phyloP scores from a whole-genome alignment of 1,140 invertebrate genomes.

The Sycophaga agraensis region DNA sequence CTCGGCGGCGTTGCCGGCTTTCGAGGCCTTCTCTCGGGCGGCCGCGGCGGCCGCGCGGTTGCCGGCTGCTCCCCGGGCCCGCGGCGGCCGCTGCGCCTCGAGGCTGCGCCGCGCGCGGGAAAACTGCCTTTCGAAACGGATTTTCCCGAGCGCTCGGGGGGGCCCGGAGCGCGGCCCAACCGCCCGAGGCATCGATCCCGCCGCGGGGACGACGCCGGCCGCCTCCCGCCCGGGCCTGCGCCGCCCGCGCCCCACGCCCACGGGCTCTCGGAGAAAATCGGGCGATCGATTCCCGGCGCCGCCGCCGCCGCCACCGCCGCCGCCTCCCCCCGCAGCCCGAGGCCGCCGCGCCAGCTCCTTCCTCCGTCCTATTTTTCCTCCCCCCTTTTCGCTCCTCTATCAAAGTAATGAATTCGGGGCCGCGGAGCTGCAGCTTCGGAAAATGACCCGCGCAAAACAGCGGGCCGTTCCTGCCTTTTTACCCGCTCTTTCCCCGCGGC shows the following conservation, averaged over 20 bases:
- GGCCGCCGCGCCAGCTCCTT: not conserved
- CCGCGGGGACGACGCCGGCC: constrained; percentile 20
- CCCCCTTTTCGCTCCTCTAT: too few species aligned
- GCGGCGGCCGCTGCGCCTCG: constrained; percentile 37
- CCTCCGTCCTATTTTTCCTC: not conserved
- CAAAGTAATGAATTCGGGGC: too few species aligned
- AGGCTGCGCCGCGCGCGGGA: constrained; percentile 51
- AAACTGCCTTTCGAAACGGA: constrained; percentile 56
- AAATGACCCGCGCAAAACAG: too few species aligned
- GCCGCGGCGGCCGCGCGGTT: constrained; percentile 18
- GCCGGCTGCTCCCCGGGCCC: constrained; percentile 20
- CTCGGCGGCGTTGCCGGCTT: constrained; percentile 52
- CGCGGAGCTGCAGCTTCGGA: too few species aligned
- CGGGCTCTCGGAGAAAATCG: too few species aligned
- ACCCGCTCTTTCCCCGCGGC: too few species aligned
- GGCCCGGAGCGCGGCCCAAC: not conserved
- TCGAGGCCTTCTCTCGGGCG: constrained; percentile 46
- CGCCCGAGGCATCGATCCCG: constrained; percentile 33
- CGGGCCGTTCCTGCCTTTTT: too few species aligned
- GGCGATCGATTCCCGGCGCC: constrained; percentile 21
- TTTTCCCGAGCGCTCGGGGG: constrained; percentile 39
- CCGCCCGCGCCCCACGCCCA: too few species aligned
- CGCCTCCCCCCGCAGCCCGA: not conserved
- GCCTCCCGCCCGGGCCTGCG: too few species aligned
- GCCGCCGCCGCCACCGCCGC: not conserved